Evolutionary conservation across 2,797 vertebrate species (phyloP), one percentile per base, ranked within the genome.

Genomic region (Tangara arthus): DNA sequence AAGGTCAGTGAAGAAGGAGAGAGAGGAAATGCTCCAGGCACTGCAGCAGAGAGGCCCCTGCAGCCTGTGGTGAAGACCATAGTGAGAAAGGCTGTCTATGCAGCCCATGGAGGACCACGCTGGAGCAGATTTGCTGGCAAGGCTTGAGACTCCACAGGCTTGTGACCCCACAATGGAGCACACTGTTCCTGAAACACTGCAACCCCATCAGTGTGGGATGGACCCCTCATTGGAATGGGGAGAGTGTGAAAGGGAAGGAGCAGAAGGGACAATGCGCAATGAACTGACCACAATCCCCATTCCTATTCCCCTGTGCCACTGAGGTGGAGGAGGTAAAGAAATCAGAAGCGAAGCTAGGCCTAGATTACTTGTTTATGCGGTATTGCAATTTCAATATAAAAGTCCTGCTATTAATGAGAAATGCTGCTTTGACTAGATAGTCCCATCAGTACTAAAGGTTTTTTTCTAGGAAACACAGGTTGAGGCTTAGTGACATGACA

Each of bases 11-110:
- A 55, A 64, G 24, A 52, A 52, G 28, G 3, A 56, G 23, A 22
- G 7, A 19, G 11, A 63, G 9, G 20, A 63, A 14, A 3, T 50
- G 27, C 9, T n/a, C 15, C 56, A 63, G 14, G n/a, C 0, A 0
- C n/a, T 23, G 18, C 23, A 63, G 37, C 15, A 85, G 28, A 49
- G 19, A 35, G 30, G 21, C 2, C 14, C 12, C 30, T 18, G 18
- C 42, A 71, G 42, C 23, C 17, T 2, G 0, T 30, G 16, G 12
- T 16, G 60, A 46, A 41, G 30, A 22, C 8, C 37, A 26, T 0
- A 1, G 52, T 42, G 53, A 77, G n/a, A n/a, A 28, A 61, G 14
- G 22, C 13, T 50, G 9, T 15, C 35, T 15, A 1, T 37, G 16
- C 16, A 82, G 42, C 37, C 28, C 37, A 14, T 39, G 64, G 28